Evolutionary conservation across 2,113 vertebrate species (phyloP), one percentile per base, ranked within the genome.

Genomic region (Lamprologus ornatipinnis): DNA sequence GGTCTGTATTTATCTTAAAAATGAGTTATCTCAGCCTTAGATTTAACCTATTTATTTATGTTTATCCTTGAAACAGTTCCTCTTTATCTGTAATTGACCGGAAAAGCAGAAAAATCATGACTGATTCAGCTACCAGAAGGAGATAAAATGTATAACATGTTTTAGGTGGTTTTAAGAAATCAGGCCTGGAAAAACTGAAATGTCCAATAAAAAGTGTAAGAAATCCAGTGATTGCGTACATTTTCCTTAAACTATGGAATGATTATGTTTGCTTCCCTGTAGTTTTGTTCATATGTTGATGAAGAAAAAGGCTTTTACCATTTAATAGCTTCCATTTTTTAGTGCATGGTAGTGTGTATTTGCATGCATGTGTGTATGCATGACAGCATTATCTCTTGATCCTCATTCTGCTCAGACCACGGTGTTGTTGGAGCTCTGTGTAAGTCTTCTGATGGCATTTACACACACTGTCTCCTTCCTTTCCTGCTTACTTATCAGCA

Each of bases 401-500:
- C 83, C 35, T 73, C 28, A 10, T 80, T 78, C 68, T 40, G 33
- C 40, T 51, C 75, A 75, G 40, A 28, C 19, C 78, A 17, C 80
- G 8, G 7, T 70, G 81, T 53, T 65, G 70, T 75, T 26, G 73
- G 63, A 19, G 45, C 84, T 60, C 19, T 45, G 73, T 65, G 75
- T 26, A 10, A 49, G 49, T 85, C 28, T 82, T 79, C 40, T 65
- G 87, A 51, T 90, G 85, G 70, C 87, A 84, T 94, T 92, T 87
- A 68, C 93, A 88, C 87, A 68, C 87, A 79, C 87, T 81, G 92
- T 95, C 93, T 95, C 88, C 91, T 88, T 90, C 87, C 87, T 93
- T 95, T 96, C 95, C 95, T 95, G 94, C 49, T 79, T 70, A 87
- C 89, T 94, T 93, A 94, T 90, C 94, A 93, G 95, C 87, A 68